Base-by-base conservation (phyloP, 2,113 vertebrate genomes). In the Amphilophus citrinellus region DNA sequence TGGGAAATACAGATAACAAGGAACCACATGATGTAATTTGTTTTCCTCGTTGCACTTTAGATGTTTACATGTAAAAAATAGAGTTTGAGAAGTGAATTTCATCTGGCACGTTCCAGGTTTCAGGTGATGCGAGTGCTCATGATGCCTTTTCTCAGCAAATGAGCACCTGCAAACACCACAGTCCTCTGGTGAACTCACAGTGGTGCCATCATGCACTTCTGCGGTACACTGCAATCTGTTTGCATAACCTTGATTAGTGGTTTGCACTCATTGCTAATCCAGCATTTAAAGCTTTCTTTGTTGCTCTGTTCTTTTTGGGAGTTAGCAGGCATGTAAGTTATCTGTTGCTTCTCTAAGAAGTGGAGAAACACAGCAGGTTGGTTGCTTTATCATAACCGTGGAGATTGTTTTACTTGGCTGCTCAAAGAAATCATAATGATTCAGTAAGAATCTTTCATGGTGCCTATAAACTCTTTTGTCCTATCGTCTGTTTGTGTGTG, bases 181-280 rank as follows among this genome's bases (percentile, higher is more conserved):
- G 17, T 13, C 44, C 30, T 42, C 3, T 35, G 32, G 18, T 83
- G 3, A 79, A 79, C 58, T 65, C 10, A 44, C 68, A 62, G 42
- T 9, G 18, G 9, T 63, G 50, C 61, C 32, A 14, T 50, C 35
- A 37, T 24, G 47, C 44, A 39, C 44, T 42, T 56, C 17, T 18
- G 50, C 6, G 50, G n/a, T 2, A 24, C 24, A 10, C 53, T 1
- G 4, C 61, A 60, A 30, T 78, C 71, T 87, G 63, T 89, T 90
- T 89, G 81, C 79, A 73, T 83, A 87, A 85, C 66, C 35, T 77
- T 22, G 42, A 85, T 87, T 85, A 86, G 27, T 78, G 44, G 85
- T 77, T 77, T 87, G 71, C 78, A 61, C 42, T 32, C 2, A 6
- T 50, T 62, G 58, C 60, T 77, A 82, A 91, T 81, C 65, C 65